Base-by-base conservation (phyloP, 2,113 vertebrate species). In the Saccopteryx leptura region DNA sequence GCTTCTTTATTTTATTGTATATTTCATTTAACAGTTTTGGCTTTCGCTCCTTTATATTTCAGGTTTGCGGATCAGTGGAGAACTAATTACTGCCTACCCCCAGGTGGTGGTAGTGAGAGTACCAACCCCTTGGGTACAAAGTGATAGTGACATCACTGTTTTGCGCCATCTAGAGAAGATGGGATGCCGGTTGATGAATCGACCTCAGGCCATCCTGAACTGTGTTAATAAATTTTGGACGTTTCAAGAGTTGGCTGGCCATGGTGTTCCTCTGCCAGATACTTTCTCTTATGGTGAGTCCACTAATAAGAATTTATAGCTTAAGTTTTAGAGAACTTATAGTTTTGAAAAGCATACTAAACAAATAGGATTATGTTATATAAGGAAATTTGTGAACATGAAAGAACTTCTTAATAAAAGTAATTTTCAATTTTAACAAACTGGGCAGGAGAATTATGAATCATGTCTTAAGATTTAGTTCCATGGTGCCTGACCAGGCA, bases 161-260 rank as follows among this genome's bases (percentile, higher is more conserved):
- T 96, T 99, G 90, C 98, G 99, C n/a, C 99, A 99, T 89, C 96
- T 99, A 21, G 99, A 99, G 96, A 99, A 99, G 97, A 99, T 99
- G 98, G 99, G 99, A 61, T 99, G 99, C 90, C 98, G 99, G 1
- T 12, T 99, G 91, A 99, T 99, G 98, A 99, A 99, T 91, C 98
- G 99, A 88, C 99, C 99, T 65, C 98, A 99, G 90, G 99, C 99
- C 86, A 99, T 99, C 94, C 98, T 99, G 75, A 99, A 99, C 91
- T 99, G 99, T 81, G 98, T 99, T 93, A 99, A 99, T 96, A 99
- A 99, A 92, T 99, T 99, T 96, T 99, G 99, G 99, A 99, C 99
- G 0, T 99, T 99, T 97, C 99, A 99, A 81, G 99, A 99, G 63
- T 97, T 99, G 95, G 99, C 99, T 95, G 99, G 99, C 82, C 99